Evolutionary conservation across 2,888 invertebrate species (phyloP).

Genomic region (Drosophila helvetica): DNA sequence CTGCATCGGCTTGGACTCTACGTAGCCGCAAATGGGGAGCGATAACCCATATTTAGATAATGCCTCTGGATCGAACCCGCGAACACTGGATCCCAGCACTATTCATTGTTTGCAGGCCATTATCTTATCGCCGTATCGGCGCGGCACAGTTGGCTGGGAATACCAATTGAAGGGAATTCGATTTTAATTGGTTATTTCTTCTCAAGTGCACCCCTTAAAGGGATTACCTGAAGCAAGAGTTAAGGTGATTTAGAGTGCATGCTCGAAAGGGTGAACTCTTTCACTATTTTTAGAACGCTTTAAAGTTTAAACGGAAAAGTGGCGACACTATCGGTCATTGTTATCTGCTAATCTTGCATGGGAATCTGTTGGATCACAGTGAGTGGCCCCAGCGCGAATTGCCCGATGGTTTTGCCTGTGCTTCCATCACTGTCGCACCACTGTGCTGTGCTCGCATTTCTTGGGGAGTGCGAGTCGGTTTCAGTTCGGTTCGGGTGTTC

Average conservation of each 20-base stretch:
- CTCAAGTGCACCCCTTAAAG: background rate
- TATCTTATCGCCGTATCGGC: conserved; percentile 58
- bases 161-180: conserved; percentile 2
- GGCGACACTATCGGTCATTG: conserved; percentile 13
- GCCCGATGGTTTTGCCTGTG: background rate
- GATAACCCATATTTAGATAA: conserved; percentile 34
- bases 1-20: conserved; percentile 31
- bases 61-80: conserved; percentile 53
- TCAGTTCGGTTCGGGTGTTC: background rate
- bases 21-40: conserved; percentile 51
- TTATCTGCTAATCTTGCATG: conserved; percentile 12
- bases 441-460: conserved; percentile 2
- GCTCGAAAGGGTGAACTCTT: background rate
- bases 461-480: conserved; percentile 15
- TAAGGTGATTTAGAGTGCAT: background rate
- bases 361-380: conserved; percentile 26
- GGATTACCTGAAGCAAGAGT: background rate
- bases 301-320: background rate
- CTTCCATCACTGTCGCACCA: conserved; percentile 10
- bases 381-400: conserved; percentile 2
- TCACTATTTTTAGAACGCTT: background rate
- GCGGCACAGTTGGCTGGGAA: conserved; percentile 55
- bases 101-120: conserved; percentile 25
- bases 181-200: background rate
- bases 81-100: no score